Evolutionary conservation across 2,113 vertebrate genomes (phyloP).

Genomic region (Onychorhynchus coronatus): DNA sequence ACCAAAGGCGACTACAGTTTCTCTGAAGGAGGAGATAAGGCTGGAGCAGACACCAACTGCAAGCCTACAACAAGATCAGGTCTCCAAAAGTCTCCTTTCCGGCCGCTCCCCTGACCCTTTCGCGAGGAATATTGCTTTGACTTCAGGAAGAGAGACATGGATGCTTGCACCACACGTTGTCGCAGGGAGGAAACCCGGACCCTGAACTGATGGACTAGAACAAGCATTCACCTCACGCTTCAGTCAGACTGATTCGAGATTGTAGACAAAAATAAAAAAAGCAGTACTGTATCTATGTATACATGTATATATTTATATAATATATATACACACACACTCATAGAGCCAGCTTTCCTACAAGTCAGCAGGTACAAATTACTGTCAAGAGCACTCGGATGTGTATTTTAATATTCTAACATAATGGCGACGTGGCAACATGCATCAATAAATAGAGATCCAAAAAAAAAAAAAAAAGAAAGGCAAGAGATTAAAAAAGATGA

Average conservation of each 20-base stretch:
- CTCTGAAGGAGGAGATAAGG: conserved; percentile 69
- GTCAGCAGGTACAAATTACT: conserved; percentile 74
- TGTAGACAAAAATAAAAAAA: conserved; percentile 65
- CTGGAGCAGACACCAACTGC: conserved; percentile 47
- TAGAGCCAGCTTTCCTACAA: conserved; percentile 70
- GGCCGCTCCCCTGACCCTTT: neutral
- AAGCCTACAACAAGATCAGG: conserved; percentile 39
- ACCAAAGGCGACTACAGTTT: conserved; percentile 71
- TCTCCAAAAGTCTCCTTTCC: neutral
- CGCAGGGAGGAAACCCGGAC: conserved; percentile 21
- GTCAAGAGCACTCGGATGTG: conserved; percentile 61
- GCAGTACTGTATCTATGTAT: conserved; percentile 78
- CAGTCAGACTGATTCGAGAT: conserved; percentile 57
- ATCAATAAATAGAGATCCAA: conserved; percentile 77
- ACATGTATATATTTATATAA: conserved; percentile 77
- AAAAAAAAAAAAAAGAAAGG: conserved; percentile 57
- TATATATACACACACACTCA: conserved; percentile 74
- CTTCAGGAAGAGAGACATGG: conserved; percentile 65
- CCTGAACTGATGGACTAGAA: conserved; percentile 24
- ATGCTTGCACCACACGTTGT: conserved; percentile 16
- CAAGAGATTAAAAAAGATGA: conserved; percentile 68
- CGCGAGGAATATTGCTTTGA: conserved; percentile 76
- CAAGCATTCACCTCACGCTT: conserved; percentile 60
- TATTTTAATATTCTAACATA: conserved; percentile 69
- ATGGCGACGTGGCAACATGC: conserved; percentile 58